Evolutionary conservation across 2,888 invertebrate species (phyloP).

Genomic region (Allacma fusca): DNA sequence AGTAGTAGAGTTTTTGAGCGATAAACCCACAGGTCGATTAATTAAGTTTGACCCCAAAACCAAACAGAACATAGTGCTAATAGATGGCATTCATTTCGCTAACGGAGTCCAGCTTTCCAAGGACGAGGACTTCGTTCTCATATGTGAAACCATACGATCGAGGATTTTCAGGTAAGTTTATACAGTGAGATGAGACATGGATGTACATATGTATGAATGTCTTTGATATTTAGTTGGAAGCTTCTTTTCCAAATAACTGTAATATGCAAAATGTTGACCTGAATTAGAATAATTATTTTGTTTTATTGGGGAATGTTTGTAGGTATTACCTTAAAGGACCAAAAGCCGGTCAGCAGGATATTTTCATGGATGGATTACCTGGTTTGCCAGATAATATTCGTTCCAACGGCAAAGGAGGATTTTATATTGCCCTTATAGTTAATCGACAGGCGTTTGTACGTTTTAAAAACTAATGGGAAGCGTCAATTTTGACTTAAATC

Average conservation of each 20-base stretch:
- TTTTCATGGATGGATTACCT: constrained; percentile 83
- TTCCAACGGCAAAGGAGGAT: constrained; percentile 71
- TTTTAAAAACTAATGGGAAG: not conserved
- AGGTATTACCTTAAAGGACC: constrained; percentile 80
- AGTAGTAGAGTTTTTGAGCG: constrained; percentile 20
- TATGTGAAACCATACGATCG: constrained; percentile 75
- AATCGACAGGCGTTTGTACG: not conserved
- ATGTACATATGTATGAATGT: too few species aligned
- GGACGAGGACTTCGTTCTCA: constrained; percentile 81
- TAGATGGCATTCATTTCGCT: constrained; percentile 81
- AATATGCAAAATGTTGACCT: too few species aligned
- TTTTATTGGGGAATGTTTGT: constrained; percentile 59
- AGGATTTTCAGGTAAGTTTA: constrained; percentile 72
- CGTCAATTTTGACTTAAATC: too few species aligned
- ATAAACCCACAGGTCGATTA: constrained; percentile 69
- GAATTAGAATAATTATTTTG: too few species aligned
- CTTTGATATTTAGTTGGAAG: too few species aligned
- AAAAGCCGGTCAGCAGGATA: constrained; percentile 79
- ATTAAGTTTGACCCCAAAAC: constrained; percentile 81
- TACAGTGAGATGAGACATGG: too few species aligned
- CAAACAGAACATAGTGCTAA: constrained; percentile 77
- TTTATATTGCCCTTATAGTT: constrained; percentile 67
- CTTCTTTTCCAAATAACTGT: too few species aligned
- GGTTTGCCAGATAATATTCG: constrained; percentile 75
- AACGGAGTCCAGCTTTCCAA: constrained; percentile 88